Evolutionary conservation across 2,888 invertebrate species (phyloP).

Genomic region (Sarcophaga variegata): DNA sequence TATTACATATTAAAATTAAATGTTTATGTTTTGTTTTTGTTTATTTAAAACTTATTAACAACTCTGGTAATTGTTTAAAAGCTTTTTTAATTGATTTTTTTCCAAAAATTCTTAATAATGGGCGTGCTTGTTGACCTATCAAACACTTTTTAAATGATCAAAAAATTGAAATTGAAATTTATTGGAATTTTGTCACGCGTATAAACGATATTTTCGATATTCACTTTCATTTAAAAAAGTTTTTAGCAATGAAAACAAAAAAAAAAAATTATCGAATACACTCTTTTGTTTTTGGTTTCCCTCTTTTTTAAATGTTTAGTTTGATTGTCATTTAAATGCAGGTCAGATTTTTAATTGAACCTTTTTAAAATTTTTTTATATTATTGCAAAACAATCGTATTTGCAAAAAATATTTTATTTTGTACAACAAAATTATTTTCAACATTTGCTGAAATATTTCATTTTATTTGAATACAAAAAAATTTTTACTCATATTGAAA

Average conservation of each 20-base stretch:
- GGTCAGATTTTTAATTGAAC: constrained; percentile 26
- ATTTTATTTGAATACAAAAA: no score
- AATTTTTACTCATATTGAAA: no score
- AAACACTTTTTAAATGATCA: background rate
- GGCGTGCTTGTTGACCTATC: constrained; percentile 11
- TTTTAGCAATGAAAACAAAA: background rate
- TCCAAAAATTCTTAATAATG: background rate
- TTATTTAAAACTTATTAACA: constrained; percentile 4
- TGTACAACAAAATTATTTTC: no score
- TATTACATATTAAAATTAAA: constrained; percentile 17
- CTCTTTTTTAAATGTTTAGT: constrained; percentile 3
- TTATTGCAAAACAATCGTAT: background rate
- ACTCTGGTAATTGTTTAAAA: background rate
- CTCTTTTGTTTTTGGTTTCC: constrained; percentile 11
- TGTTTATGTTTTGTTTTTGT: constrained; percentile 2
- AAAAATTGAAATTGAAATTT: background rate
- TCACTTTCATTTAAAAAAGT: constrained; percentile 25
- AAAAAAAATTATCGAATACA: no score
- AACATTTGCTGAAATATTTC: no score
- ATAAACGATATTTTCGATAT: constrained; percentile 15
- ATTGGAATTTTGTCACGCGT: constrained; percentile 37
- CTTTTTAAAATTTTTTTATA: constrained; percentile 1
- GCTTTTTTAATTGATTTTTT: background rate
- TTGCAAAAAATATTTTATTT: no score
- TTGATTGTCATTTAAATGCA: constrained; percentile 34